phyloP scores from a whole-genome alignment of 2,113 vertebrate genomes.

The Smithornis capensis region DNA sequence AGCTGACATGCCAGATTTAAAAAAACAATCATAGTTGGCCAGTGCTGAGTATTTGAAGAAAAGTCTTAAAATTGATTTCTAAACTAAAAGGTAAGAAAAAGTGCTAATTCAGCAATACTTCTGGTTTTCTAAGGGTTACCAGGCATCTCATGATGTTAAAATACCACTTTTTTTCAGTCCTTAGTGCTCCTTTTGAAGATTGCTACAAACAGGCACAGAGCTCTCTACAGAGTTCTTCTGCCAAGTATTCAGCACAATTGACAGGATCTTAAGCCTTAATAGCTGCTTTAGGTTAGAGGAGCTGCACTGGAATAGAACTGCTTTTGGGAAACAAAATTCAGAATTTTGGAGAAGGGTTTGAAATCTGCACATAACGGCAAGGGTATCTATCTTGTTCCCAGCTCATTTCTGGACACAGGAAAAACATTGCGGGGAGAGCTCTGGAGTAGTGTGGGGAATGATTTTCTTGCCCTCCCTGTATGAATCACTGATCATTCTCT shows the following conservation, averaged over 20 bases:
- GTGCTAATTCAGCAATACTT: background rate
- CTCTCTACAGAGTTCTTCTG: constrained; percentile 1
- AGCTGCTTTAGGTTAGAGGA: background rate
- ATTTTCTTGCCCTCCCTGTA: background rate
- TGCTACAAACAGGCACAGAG: background rate
- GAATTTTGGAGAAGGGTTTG: background rate
- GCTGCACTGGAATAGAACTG: background rate
- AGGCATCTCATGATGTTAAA: background rate
- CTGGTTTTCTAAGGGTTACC: background rate
- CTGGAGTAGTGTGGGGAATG: background rate
- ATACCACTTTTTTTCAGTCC: background rate
- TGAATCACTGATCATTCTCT: background rate
- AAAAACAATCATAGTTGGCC: background rate
- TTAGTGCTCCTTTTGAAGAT: constrained; percentile 16
- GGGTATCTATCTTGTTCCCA: background rate
- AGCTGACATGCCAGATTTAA: background rate
- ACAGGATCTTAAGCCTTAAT: background rate
- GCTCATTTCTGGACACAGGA: background rate
- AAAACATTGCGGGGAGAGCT: background rate
- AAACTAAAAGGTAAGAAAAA: background rate
- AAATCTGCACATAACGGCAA: background rate
- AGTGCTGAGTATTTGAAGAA: background rate
- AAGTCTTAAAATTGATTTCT: background rate
- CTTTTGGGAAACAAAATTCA: background rate
- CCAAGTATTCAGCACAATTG: background rate